Base-by-base conservation (phyloP, 2,797 vertebrate species). In the Cuculus canorus region DNA sequence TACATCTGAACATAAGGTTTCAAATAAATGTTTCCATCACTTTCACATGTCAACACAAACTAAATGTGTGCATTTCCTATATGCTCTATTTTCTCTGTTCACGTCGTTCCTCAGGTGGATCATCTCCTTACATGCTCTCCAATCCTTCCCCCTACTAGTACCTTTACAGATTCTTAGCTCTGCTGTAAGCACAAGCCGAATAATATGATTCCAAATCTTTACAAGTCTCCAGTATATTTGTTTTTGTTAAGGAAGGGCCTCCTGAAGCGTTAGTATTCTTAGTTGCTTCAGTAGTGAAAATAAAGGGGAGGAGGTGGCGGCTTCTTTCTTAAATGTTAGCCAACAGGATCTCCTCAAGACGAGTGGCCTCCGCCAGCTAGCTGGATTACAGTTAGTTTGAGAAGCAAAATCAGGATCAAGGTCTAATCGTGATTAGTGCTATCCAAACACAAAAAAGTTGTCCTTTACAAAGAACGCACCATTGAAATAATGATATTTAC, bases 191-290 rank as follows among this genome's bases (percentile, higher is more conserved):
- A 87, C 45, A 53, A 80, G 17, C 25, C 61, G 37, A 82, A 79
- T 27, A 78, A 68, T 15, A 41, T 1, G 3, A 90, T 35, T 83
- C n/a, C 22, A 91, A 86, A 23, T 50, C 47, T 82, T 81, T 71
- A n/a, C 47, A 47, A 53, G 50, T 43, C 61, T 86, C 9, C 25
- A 28, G 54, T 53, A 86, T 18, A n/a, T 23, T 24, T 61, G 70
- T 33, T 52, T 85, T 41, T 78, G 70, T 88, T 93, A 94, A 86
- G 65, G 35, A 89, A 50, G 10, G 71, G 14, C 69, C 76, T 91
- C 72, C 63, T 93, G 87, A 93, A 90, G 72, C 2, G 0, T 96
- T 96, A 96, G 91, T 94, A 90, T 76, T 78, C 94, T 94, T 95
- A 93, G 92, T 92, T 89, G 91, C 69, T 94, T 94, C 91, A 78